A percentile compares a stretch with the other conserved stretches of the same genome.
phyloP scores from a whole-genome alignment of 37 sponge, comb jelly and placozoan genomes.

The Theonella swinhoei region DNA sequence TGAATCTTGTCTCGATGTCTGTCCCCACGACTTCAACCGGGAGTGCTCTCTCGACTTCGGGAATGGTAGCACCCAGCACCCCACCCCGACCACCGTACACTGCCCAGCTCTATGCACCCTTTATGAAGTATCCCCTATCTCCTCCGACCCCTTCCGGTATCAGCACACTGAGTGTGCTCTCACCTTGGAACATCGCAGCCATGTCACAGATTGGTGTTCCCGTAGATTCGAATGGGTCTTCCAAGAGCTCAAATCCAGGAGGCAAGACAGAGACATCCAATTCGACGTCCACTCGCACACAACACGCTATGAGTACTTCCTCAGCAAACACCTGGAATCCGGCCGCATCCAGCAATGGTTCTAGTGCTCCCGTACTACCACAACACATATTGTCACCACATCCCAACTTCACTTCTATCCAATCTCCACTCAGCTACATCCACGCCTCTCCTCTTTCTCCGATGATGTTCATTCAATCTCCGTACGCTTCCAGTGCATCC shows the following conservation, averaged over 20 bases:
- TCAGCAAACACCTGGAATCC: neutral
- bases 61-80: slow-evolving; percentile 17
- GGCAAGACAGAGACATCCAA: neutral
- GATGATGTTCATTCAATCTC: slow-evolving; percentile 40
- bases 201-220: neutral
- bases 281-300: neutral
- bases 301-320: neutral
- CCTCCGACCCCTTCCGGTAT: slow-evolving; percentile 49
- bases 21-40: neutral
- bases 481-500: slow-evolving; percentile 25
- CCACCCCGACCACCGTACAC: slow-evolving; percentile 26
- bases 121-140: slow-evolving; percentile 55
- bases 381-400: slow-evolving; percentile 11
- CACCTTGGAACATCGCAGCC: slow-evolving; percentile 41
- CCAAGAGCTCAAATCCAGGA: neutral
- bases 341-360: neutral
- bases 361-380: neutral
- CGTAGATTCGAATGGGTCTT: neutral
- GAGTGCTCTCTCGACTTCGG: neutral
- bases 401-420: slow-evolving; percentile 24
- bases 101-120: slow-evolving; percentile 39
- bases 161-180: slow-evolving; percentile 19
- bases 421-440: slow-evolving; percentile 46
- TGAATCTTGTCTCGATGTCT: neutral
- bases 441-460: slow-evolving; percentile 57